These are phyloP conservation scores for Anagrus nilaparvatae DNA, from an alignment of 1,140 invertebrate species.

Conservation along the genomic window DNA sequence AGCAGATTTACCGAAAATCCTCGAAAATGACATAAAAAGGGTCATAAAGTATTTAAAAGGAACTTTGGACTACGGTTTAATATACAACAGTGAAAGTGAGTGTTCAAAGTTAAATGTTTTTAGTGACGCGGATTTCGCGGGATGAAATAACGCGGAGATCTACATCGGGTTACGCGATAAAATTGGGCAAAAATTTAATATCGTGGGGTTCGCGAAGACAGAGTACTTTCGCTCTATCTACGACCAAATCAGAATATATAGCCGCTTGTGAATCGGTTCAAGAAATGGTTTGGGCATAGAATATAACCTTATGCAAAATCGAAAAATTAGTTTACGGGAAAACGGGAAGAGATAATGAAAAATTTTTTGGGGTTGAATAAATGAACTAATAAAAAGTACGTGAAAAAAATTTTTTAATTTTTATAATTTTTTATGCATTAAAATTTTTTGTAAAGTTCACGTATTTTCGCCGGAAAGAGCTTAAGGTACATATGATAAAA, in stretches of 20 bases:
- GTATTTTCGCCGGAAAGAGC: too few species aligned
- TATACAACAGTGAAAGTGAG: too few species aligned
- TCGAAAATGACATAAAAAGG: slow-evolving; percentile 18
- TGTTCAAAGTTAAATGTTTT: slow-evolving; percentile 16
- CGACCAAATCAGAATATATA: slow-evolving; percentile 7
- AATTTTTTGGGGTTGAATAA: too few species aligned
- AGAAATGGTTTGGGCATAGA: slow-evolving; percentile 7
- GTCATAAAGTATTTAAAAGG: slow-evolving; percentile 26
- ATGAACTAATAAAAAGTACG: too few species aligned
- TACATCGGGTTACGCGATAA: slow-evolving; percentile 16
- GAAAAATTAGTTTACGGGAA: too few species aligned
- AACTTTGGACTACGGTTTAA: slow-evolving; percentile 17
- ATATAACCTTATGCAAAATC: too few species aligned
- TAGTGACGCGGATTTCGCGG: slow-evolving; percentile 23
- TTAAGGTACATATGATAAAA: too few species aligned
- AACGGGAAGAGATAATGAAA: too few species aligned
- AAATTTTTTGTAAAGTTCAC: too few species aligned
- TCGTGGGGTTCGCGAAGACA: slow-evolving; percentile 26
- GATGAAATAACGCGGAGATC: slow-evolving; percentile 17
- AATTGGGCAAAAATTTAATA: slow-evolving; percentile 10
- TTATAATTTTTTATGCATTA: too few species aligned
- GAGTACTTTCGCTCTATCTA: slow-evolving; percentile 9
- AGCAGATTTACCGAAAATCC: slow-evolving; percentile 16
- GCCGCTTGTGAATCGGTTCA: not conserved
- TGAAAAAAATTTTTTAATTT: too few species aligned